These are phyloP conservation scores for Hoplostethus mediterraneus DNA, from an alignment of 2,797 vertebrate species.

Conservation along the genomic window DNA sequence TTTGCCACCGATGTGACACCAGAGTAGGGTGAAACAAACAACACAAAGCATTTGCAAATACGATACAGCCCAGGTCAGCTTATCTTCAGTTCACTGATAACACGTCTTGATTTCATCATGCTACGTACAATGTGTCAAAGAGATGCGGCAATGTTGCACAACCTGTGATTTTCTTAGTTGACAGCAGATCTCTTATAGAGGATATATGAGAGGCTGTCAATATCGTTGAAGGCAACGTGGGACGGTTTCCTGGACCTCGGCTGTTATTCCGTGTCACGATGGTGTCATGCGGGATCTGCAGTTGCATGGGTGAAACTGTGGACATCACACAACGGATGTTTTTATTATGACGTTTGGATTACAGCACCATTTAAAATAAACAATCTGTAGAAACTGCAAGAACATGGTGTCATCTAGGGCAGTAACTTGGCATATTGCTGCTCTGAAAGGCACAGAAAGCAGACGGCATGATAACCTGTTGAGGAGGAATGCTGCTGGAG, in stretches of 20 bases:
- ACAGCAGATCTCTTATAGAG: conserved; percentile 59
- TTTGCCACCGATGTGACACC: not conserved
- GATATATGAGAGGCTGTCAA: conserved; percentile 52
- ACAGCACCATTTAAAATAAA: not conserved
- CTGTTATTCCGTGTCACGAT: conserved; percentile 23
- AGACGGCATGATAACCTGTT: conserved; percentile 28
- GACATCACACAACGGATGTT: conserved; percentile 2
- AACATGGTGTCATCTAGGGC: not conserved
- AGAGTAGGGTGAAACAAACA: not conserved
- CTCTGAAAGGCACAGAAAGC: not conserved
- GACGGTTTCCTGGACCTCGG: conserved; percentile 1
- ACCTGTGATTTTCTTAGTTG: conserved; percentile 70
- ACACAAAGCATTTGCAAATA: not conserved
- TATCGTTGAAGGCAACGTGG: conserved; percentile 8
- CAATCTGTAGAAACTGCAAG: not conserved
- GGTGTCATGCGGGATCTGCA: conserved; percentile 10
- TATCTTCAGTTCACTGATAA: not conserved
- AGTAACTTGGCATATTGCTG: not conserved
- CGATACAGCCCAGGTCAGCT: not conserved
- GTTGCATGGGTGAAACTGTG: conserved; percentile 22
- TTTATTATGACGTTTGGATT: not conserved
- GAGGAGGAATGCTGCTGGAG: conserved; percentile 26
- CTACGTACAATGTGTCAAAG: not conserved
- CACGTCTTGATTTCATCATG: not conserved
- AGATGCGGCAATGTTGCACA: not conserved